phyloP scores from a whole-genome alignment of 30 jellyfish, hydroid and myxozoan genomes.

The Turritopsis dohrnii region DNA sequence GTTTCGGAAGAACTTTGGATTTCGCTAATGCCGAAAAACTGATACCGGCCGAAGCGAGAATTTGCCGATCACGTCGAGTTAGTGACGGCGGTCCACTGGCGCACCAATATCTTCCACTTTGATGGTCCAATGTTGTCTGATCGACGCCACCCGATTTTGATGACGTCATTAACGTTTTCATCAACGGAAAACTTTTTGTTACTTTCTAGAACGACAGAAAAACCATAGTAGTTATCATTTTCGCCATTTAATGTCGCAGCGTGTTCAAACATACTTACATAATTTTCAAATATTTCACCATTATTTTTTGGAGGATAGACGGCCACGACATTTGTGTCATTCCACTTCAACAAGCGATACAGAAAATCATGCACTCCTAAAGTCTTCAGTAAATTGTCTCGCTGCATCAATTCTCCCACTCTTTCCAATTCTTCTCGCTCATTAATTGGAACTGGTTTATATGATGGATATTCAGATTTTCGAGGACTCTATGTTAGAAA shows the following conservation, averaged over 20 bases:
- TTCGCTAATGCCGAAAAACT: not conserved
- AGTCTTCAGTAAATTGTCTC: constrained; percentile 58
- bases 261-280: not conserved
- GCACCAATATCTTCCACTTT: not conserved
- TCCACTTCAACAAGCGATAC: constrained; percentile 35
- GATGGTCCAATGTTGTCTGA: not conserved
- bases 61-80: not conserved
- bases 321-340: not conserved
- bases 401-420: constrained; percentile 55
- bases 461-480: constrained; percentile 19
- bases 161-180: not conserved
- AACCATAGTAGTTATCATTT: too few relatives aligned
- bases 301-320: not conserved
- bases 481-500: not conserved
- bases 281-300: not conserved
- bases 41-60: constrained; percentile 22
- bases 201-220: not conserved
- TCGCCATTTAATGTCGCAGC: too few relatives aligned
- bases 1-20: constrained; percentile 8
- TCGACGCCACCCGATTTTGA: not conserved
- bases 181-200: not conserved
- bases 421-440: constrained; percentile 77
- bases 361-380: constrained; percentile 60
- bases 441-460: constrained; percentile 49
- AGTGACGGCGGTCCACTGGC: constrained; percentile 18